phyloP scores from a whole-genome alignment of 2,113 vertebrate species.

The Prunella himalayana region DNA sequence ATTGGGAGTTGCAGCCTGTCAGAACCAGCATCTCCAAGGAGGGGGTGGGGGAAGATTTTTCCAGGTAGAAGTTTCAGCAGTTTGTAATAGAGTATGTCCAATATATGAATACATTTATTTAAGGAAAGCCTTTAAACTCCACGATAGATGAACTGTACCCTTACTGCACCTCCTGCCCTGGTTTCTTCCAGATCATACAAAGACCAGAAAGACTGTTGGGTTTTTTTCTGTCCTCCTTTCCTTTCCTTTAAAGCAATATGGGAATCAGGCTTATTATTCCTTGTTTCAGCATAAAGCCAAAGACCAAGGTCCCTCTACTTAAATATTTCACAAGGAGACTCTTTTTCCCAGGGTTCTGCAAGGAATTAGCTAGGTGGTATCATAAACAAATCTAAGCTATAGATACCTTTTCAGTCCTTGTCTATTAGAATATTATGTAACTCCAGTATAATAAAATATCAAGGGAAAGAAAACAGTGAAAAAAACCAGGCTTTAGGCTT shows the following conservation, averaged over 20 bases:
- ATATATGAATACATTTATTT: not conserved
- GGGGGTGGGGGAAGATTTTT: not conserved
- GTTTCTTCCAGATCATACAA: not conserved
- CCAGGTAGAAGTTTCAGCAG: not conserved
- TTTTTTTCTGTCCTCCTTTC: not conserved
- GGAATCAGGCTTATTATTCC: not conserved
- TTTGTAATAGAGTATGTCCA: not conserved
- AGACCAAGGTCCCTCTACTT: not conserved
- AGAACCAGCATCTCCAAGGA: slow-evolving; percentile 21
- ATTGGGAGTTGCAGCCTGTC: slow-evolving; percentile 44
- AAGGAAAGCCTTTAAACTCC: not conserved
- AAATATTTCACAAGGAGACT: not conserved
- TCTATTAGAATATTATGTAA: not conserved
- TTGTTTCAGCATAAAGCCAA: not conserved
- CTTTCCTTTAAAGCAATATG: not conserved
- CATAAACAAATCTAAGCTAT: not conserved
- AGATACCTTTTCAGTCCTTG: not conserved
- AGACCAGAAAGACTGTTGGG: not conserved
- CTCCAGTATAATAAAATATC: not conserved
- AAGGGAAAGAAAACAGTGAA: not conserved
- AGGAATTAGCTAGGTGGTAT: not conserved
- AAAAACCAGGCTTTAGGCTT: not conserved
- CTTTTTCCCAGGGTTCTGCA: not conserved
- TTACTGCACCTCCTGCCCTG: not conserved
- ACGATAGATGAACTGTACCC: not conserved